Base-by-base conservation (phyloP, 2,113 vertebrate species). In the Nerophis lumbriciformis region DNA sequence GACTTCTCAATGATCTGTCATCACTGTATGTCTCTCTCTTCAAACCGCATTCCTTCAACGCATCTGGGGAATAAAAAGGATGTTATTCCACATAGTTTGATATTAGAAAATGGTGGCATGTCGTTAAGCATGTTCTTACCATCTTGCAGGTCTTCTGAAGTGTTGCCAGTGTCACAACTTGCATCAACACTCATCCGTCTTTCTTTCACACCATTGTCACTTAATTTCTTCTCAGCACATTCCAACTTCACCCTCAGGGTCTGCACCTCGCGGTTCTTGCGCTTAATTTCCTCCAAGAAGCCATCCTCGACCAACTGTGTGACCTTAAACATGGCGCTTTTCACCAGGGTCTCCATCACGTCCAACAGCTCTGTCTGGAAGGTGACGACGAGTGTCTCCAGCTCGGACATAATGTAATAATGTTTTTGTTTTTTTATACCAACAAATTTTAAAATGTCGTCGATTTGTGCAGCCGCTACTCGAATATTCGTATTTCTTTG, bases 281-380 rank as follows among this genome's bases (percentile, higher is more conserved):
- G 86, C 69, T 78, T 88, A 57, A 90, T 68, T 68, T 90, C 85
- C 65, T 85, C 83, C 72, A 92, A 11, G 28, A 91, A 79, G 12
- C 87, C 79, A n/a, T 88, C 81, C 74, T 92, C 88, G 47, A 91
- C 89, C 61, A 91, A 15, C 59, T 82, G 77, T 48, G 84, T 88
- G 56, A 91, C 81, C 73, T 91, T 87, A 36, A 75, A 88, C 82
- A 91, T 81, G 9, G 89, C 85, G 0, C 87, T 85, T 72, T 90
- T 90, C 12, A 91, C 63, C 53, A 91, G 75, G 1, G 85, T 77
- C 77, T 91, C 90, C 89, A 91, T 89, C 56, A 91, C 85, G 28
- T 86, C 87, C 5, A 88, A 88, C 0, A 91, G 87, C 76, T 89
- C 89, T 12, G 85, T 81, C 83, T 91, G 89, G 69, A 91, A 91